A percentile compares a stretch with the other conserved stretches of the same genome.
phyloP scores from a whole-genome alignment of 1,140 invertebrate genomes.

The Drosophila tani region DNA sequence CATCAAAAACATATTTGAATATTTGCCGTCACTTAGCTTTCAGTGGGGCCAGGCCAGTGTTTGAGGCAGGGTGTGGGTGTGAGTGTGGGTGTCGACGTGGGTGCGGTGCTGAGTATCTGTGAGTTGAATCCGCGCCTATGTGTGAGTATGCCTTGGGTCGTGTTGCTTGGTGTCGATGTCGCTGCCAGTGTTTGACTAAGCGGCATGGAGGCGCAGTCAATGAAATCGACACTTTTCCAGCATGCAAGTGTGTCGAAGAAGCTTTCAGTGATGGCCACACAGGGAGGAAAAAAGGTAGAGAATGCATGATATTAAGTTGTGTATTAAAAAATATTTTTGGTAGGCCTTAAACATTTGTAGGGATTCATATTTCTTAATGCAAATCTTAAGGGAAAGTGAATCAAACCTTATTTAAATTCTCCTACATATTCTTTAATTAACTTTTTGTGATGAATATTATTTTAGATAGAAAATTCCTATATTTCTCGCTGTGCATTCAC shows the following conservation, averaged over 20 bases:
- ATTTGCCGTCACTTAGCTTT: constrained; percentile 82
- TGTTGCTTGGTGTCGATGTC: constrained; percentile 67
- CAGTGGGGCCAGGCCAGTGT: constrained; percentile 28
- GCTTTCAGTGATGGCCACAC: constrained; percentile 14
- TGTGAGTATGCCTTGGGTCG: constrained; percentile 30
- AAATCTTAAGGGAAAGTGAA: too few relatives aligned
- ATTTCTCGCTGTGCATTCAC: constrained; percentile 10
- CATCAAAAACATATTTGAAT: constrained; percentile 84
- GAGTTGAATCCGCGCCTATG: not conserved
- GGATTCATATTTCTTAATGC: too few relatives aligned
- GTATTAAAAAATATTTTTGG: not conserved
- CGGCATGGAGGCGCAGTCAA: constrained; percentile 53
- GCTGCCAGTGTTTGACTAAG: constrained; percentile 73
- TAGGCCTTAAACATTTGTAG: too few relatives aligned
- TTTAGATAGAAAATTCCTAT: not conserved
- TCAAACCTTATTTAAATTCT: too few relatives aligned
- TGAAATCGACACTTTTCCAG: constrained; percentile 57
- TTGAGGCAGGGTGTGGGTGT: constrained; percentile 11
- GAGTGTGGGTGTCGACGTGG: not conserved
- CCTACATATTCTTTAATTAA: too few relatives aligned
- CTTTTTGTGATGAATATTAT: too few relatives aligned
- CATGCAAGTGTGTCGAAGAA: constrained; percentile 37
- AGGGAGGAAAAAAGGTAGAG: not conserved
- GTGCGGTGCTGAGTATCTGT: constrained; percentile 16
- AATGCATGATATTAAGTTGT: too few relatives aligned